Conservation (phyloP, 2,113 vertebrate species). For the Spea bombifrons region DNA sequence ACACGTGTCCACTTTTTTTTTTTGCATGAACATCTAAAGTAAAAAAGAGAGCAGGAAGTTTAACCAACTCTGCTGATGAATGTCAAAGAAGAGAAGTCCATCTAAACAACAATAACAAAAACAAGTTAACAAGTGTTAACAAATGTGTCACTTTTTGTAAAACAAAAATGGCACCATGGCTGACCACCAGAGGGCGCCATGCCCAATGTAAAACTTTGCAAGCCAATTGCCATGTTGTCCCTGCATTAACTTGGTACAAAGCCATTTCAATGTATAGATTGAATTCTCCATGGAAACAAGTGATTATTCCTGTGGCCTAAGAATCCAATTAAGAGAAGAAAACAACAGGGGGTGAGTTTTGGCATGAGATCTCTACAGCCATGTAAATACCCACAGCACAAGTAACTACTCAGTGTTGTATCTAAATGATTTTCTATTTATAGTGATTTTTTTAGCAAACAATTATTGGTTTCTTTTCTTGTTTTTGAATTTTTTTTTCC, state of each 20-base stretch:
- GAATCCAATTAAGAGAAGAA: constrained; percentile 15
- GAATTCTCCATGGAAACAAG: constrained; percentile 29
- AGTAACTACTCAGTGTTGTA: not conserved
- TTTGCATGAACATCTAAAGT: too few relatives aligned
- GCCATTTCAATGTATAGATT: constrained; percentile 39
- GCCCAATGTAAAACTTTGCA: constrained; percentile 23
- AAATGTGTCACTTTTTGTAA: too few relatives aligned
- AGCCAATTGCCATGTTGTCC: constrained; percentile 16
- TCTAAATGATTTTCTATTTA: constrained; percentile 12
- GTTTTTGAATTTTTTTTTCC: not conserved
- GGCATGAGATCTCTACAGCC: constrained; percentile 16
- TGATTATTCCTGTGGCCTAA: constrained; percentile 37
- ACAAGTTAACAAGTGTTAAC: too few relatives aligned
- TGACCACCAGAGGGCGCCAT: constrained; percentile 41
- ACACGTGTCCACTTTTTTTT: too few relatives aligned
- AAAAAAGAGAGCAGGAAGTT: too few relatives aligned
- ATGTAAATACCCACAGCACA: not conserved
- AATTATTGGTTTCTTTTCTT: not conserved
- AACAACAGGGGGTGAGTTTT: constrained; percentile 17
- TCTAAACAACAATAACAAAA: too few relatives aligned
- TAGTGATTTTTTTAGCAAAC: not conserved
- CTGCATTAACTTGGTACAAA: not conserved
- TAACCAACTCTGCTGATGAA: too few relatives aligned
- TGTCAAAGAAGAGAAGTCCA: too few relatives aligned
- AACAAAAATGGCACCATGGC: not conserved